Percentiles rank a stretch among this genome's conserved stretches.
phyloP scores from a whole-genome alignment of 2,113 vertebrate genomes.

The Corythornis vintsioides region DNA sequence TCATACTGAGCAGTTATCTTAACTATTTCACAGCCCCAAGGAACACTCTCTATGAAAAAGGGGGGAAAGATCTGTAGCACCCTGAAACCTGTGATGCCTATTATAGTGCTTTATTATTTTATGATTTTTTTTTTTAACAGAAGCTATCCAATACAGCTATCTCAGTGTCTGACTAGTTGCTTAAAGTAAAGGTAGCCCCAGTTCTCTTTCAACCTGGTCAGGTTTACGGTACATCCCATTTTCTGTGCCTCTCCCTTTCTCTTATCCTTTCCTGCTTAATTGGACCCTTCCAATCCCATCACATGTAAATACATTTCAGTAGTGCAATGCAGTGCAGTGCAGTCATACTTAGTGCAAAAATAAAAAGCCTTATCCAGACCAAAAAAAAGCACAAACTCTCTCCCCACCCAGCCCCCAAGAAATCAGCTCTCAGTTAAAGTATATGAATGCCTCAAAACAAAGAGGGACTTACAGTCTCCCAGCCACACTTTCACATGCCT shows the following conservation, averaged over 20 bases:
- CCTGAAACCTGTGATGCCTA: constrained; percentile 7
- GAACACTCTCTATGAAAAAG: constrained; percentile 6
- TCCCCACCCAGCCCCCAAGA: constrained; percentile 28
- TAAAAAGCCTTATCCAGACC: constrained; percentile 72
- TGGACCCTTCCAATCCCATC: constrained; percentile 65
- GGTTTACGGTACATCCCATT: neutral
- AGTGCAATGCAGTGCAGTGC: constrained; percentile 83
- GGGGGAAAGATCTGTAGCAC: constrained; percentile 7
- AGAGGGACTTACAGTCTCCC: constrained; percentile 65
- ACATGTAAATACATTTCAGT: constrained; percentile 80
- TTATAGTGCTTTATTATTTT: neutral
- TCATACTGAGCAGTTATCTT: neutral
- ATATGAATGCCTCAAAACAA: constrained; percentile 44
- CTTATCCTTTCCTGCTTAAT: constrained; percentile 49
- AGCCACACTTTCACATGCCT: constrained; percentile 49
- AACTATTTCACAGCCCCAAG: neutral
- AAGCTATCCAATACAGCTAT: constrained; percentile 28
- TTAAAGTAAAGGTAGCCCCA: constrained; percentile 30
- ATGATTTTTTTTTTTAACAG: neutral
- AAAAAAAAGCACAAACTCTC: constrained; percentile 69
- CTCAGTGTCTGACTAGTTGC: constrained; percentile 62
- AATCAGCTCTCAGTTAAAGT: constrained; percentile 68
- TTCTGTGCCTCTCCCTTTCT: constrained; percentile 37
- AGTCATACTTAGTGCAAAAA: constrained; percentile 84
- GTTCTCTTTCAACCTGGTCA: constrained; percentile 18